These are phyloP conservation scores for Ailurus styani DNA, from an alignment of 2,113 vertebrate genomes.

Conservation along the genomic window DNA sequence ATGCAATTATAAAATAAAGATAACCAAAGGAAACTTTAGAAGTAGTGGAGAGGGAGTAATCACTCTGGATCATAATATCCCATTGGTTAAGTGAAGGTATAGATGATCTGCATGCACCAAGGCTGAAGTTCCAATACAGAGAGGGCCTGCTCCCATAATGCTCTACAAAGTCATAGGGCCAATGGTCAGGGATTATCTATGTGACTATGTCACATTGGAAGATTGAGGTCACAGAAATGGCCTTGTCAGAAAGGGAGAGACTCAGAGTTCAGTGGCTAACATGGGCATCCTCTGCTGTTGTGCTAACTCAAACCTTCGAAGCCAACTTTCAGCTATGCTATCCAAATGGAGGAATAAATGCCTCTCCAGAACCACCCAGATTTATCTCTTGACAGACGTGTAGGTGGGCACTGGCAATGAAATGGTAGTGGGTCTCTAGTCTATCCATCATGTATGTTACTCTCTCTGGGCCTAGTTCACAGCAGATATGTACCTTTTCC, in stretches of 20 bases:
- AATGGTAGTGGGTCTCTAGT: not conserved
- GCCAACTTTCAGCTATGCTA: not conserved
- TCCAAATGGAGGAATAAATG: not conserved
- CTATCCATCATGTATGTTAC: not conserved
- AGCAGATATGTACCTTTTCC: not conserved
- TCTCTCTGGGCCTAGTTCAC: not conserved
- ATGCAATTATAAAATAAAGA: not conserved
- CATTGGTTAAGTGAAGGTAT: not conserved
- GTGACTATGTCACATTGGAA: too few relatives aligned
- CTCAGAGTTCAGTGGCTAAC: not conserved
- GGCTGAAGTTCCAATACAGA: not conserved
- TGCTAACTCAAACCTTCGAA: not conserved
- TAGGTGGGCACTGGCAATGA: not conserved
- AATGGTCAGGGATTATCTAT: not conserved
- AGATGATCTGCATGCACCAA: not conserved
- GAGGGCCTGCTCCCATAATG: not conserved
- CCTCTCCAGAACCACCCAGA: not conserved
- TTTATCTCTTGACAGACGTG: not conserved
- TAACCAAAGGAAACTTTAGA: not conserved
- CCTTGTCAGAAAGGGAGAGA: not conserved
- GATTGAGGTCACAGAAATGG: not conserved
- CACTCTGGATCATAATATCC: not conserved
- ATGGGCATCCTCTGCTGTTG: not conserved
- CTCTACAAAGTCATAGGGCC: not conserved
- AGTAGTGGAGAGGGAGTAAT: not conserved